Conservation (phyloP, 2,113 vertebrate species). For the Coregonus clupeaformis region DNA sequence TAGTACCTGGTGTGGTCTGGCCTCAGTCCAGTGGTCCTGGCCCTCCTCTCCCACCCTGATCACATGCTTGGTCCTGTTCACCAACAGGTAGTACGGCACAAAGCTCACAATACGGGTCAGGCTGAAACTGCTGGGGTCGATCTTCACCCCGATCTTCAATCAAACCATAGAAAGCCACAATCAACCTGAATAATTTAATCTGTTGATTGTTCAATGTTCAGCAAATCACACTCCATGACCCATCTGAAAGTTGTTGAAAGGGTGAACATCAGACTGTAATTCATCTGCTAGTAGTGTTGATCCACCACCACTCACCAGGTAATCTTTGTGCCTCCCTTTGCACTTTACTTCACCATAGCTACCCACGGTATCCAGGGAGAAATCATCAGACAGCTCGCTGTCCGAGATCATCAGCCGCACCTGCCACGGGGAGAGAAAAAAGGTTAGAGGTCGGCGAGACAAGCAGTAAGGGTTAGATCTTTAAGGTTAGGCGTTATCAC, state of each 20-base stretch:
- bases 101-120: slow-evolving; percentile 96
- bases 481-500: too few relatives aligned
- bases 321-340: slow-evolving; percentile 87
- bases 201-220: background rate
- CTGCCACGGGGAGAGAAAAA: slow-evolving; percentile 59
- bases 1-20: slow-evolving; percentile 83
- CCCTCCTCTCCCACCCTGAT: slow-evolving; percentile 85
- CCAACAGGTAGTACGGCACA: slow-evolving; percentile 92
- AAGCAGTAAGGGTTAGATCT: background rate
- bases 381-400: slow-evolving; percentile 90
- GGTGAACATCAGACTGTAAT: background rate
- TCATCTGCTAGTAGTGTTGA: too few relatives aligned
- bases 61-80: slow-evolving; percentile 87
- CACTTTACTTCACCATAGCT: slow-evolving; percentile 94
- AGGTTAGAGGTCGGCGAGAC: background rate
- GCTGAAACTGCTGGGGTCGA: slow-evolving; percentile 92
- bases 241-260: background rate
- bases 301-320: slow-evolving; percentile 77
- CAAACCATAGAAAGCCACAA: slow-evolving; percentile 16
- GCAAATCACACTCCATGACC: background rate
- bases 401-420: slow-evolving; percentile 95
- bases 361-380: slow-evolving; percentile 96
- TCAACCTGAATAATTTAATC: background rate
- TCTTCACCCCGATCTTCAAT: slow-evolving; percentile 91
- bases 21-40: slow-evolving; percentile 81